Evolutionary conservation across 2,113 vertebrate genomes (phyloP).

Genomic region (Pseudopipra pipra): DNA sequence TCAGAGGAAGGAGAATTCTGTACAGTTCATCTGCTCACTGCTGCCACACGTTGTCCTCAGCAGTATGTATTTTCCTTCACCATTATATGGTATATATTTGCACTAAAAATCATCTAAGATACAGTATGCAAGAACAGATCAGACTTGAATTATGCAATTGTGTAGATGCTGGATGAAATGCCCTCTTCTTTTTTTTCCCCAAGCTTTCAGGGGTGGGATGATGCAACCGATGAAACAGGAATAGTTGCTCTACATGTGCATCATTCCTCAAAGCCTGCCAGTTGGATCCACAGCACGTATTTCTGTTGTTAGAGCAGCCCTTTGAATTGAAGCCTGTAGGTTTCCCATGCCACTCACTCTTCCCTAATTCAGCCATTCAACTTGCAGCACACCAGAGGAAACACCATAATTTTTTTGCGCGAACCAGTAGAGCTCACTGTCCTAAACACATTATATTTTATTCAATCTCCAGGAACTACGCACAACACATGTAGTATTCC

Average conservation of each 20-base stretch:
- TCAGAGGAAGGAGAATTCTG: neutral
- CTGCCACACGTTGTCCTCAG: rapidly evolving
- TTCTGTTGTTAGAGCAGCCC: neutral
- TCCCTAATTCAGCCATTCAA: neutral
- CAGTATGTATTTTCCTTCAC: neutral
- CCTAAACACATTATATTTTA: neutral
- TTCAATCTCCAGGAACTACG: neutral
- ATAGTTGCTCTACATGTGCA: neutral
- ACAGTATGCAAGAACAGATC: neutral
- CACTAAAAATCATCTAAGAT: neutral
- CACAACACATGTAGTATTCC: neutral
- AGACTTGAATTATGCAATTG: neutral
- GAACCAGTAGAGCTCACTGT: neutral
- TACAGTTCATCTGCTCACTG: neutral
- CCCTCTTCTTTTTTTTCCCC: neutral
- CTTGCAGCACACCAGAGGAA: neutral
- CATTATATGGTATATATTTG: neutral
- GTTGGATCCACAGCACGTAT: neutral
- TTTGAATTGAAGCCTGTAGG: neutral
- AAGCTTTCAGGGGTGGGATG: neutral
- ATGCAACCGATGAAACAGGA: neutral
- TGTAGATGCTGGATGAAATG: neutral
- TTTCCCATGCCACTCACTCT: neutral
- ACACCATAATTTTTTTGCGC: rapidly evolving
- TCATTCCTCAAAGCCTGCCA: rapidly evolving